Evolutionary conservation across 2,797 vertebrate genomes (phyloP), one percentile per base, ranked within the genome.

Genomic region (Anas capensis): DNA sequence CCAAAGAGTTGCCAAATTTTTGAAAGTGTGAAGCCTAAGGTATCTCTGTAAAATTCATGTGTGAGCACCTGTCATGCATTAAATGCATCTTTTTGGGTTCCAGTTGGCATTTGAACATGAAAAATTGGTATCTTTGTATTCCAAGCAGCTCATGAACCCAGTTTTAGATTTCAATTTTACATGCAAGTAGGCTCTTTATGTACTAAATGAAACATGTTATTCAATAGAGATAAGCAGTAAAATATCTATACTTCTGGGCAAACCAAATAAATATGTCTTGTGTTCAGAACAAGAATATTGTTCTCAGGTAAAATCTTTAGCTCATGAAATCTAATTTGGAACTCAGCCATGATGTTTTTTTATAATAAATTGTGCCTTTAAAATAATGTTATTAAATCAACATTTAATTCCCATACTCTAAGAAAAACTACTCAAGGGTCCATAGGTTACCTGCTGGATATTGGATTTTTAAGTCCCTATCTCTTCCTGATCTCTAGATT

Each of bases 161-260:
- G 69, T 73, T 88, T 70, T 77, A 82, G 66, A 90, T 91, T 91
- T 86, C 66, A 90, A 82, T 95, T 93, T 95, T 93, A 82, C 57
- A 60, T 93, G 51, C 60, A 91, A 0, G 0, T 70, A 78, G 56
- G 57, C 31, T 88, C n/a, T 93, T 71, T 87, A 92, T 53, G 79
- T 68, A 66, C 82, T 69, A 86, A 90, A 79, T 91, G 76, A 89
- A 82, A 94, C 65, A n/a, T 54, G 69, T 8, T 83, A n/a, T 75
- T 96, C 89, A 82, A 68, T 40, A 86, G 64, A 48, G 71, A 90
- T 90, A 84, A 91, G 82, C 68, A 88, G 58, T 70, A 83, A 83
- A 91, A 56, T 78, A 56, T 14, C 61, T 70, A 69, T 40, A 19
- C 69, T 77, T 92, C 54, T 72, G 53, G 93, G 56, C 48, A 93